Conservation (phyloP, 2,113 vertebrate species). For the Platichthys stellatus region DNA sequence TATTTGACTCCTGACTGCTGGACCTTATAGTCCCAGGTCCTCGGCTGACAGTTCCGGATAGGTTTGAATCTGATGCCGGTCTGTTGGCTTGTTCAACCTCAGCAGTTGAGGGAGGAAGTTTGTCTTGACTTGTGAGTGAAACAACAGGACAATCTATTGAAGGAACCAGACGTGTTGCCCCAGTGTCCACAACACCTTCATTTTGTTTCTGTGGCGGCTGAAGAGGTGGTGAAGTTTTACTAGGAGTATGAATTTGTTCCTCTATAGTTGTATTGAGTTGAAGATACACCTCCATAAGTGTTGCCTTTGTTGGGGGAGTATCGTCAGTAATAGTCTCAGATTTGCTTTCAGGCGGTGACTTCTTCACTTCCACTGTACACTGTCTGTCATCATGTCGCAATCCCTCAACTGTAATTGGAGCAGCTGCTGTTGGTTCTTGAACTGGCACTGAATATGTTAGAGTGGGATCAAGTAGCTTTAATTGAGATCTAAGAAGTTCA, state of each 20-base stretch:
- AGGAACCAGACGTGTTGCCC: slow-evolving; percentile 4
- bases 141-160: slow-evolving; percentile 6
- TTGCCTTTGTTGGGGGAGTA: slow-evolving; percentile 32
- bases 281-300: slow-evolving; percentile 54
- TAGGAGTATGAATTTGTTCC: slow-evolving; percentile 17
- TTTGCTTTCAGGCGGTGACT: slow-evolving; percentile 4
- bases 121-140: not conserved
- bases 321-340: not conserved
- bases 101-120: not conserved
- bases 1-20: slow-evolving; percentile 3
- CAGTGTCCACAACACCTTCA: slow-evolving; percentile 22
- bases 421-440: not conserved
- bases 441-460: slow-evolving; percentile 11
- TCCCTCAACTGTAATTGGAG: not conserved
- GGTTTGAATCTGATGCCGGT: slow-evolving; percentile 16
- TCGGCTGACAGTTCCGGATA: not conserved
- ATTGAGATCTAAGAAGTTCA: slow-evolving; percentile 71
- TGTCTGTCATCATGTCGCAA: slow-evolving; percentile 16
- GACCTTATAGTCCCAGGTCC: slow-evolving; percentile 12
- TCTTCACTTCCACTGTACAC: slow-evolving; percentile 10
- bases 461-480: slow-evolving; percentile 57
- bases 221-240: not conserved
- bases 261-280: slow-evolving; percentile 35
- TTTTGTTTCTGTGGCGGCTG: slow-evolving; percentile 22
- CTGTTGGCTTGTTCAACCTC: not conserved